phyloP scores from a whole-genome alignment of 2,888 invertebrate genomes.

The Heliconius ismenius region DNA sequence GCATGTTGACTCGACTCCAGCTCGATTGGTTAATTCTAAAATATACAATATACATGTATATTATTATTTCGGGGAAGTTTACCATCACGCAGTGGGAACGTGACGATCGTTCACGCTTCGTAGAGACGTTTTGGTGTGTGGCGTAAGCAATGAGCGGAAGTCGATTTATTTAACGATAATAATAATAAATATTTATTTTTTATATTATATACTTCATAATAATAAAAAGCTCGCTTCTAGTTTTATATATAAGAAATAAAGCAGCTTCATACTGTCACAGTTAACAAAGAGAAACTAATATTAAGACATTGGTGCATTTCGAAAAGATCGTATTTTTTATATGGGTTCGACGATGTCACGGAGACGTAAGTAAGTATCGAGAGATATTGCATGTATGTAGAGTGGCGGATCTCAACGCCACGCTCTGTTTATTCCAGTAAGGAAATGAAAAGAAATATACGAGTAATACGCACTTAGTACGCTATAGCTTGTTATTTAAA shows the following conservation, averaged over 20 bases:
- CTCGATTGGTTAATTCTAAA: constrained; percentile 51
- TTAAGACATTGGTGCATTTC: background rate
- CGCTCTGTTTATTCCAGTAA: no score
- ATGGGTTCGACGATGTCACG: no score
- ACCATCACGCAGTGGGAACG: constrained; percentile 61
- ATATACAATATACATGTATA: constrained; percentile 52
- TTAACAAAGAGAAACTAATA: background rate
- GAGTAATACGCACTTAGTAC: background rate
- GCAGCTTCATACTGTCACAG: no score
- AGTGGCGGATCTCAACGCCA: no score
- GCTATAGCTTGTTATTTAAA: constrained; percentile 1
- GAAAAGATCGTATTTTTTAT: no score
- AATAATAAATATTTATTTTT: background rate
- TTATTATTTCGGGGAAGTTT: constrained; percentile 58
- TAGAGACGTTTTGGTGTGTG: constrained; percentile 34
- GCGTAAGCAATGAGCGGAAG: constrained; percentile 17
- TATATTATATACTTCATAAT: no score
- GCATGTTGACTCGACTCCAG: constrained; percentile 13
- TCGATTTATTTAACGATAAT: background rate
- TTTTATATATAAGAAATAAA: no score
- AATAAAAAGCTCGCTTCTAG: no score
- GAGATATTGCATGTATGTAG: no score
- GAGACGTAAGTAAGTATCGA: no score
- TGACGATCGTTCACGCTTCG: constrained; percentile 53
- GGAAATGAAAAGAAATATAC: no score